phyloP scores from a whole-genome alignment of 2,797 vertebrate genomes.

The Molothrus ater region DNA sequence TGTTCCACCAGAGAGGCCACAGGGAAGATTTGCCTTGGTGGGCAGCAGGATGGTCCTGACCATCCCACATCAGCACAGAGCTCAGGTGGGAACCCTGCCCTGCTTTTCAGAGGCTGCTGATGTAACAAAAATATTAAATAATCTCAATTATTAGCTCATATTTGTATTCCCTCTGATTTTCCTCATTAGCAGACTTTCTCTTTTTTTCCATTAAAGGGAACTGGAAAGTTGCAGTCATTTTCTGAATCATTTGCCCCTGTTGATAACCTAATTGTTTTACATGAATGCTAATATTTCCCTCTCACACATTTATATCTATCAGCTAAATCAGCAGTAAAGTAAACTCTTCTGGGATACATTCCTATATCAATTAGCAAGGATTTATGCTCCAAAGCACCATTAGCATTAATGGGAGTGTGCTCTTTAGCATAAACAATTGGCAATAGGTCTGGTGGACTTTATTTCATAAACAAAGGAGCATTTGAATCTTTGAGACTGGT shows the following conservation, averaged over 20 bases:
- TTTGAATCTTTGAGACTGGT: background rate
- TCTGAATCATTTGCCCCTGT: constrained; percentile 53
- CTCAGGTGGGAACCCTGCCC: background rate
- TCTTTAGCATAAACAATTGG: constrained; percentile 59
- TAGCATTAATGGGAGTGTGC: constrained; percentile 57
- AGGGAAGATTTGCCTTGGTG: background rate
- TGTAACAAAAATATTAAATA: background rate
- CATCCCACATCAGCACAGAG: background rate
- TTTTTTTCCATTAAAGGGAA: constrained; percentile 11
- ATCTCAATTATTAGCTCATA: background rate
- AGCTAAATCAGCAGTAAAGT: constrained; percentile 68
- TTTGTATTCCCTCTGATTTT: constrained; percentile 50
- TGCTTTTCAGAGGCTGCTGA: background rate
- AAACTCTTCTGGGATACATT: constrained; percentile 62
- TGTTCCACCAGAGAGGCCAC: background rate
- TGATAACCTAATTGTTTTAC: constrained; percentile 66
- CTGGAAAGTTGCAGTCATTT: constrained; percentile 55
- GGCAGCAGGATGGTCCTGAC: background rate
- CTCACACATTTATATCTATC: constrained; percentile 62
- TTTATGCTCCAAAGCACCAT: constrained; percentile 67
- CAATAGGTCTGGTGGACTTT: constrained; percentile 49
- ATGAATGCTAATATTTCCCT: constrained; percentile 65
- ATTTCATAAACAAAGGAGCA: constrained; percentile 42
- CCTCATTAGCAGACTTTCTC: constrained; percentile 21
- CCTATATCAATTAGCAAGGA: constrained; percentile 66